Evolutionary conservation across 2,797 vertebrate genomes (phyloP), one percentile per base, ranked within the genome.

Genomic region (Tachyglossus aculeatus): DNA sequence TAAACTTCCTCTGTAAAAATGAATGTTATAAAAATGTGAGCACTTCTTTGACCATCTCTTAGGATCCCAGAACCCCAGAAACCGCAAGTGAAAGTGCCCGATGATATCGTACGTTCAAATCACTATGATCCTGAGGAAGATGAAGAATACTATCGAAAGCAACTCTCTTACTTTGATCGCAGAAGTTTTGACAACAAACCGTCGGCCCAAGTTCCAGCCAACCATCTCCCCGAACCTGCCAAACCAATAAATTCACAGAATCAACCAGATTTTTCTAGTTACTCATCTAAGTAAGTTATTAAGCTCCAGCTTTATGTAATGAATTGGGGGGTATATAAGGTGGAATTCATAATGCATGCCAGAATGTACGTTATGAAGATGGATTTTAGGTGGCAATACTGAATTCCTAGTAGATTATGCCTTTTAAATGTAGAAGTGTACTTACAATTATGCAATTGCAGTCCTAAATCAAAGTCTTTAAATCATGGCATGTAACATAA

Each of bases 91-190:
- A 97, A 96, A 84, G 91, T 95, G 2, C 89, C 94, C 38, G 96
- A 98, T 71, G 97, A 98, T 34, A 88, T 95, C 1, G 88, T 95
- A 43, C 96, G 96, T 36, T 88, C 96, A 44, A 98, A 98, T 82
- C 96, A 97, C 77, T 98, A 98, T 1, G 96, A 98, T 73, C 95
- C 94, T 0, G 96, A 99, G 41, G 97, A 99, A 45, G 98, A 99
- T 19, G 97, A 99, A 75, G 97, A 99, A 50, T 97, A 97, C 68
- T 99, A 99, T 61, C 95, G 96, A 54, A 99, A 98, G 75, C 98
- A 99, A 90, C 92, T 99, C 78, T 98, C 98, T 0, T 98, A 96
- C 88, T 99, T 99, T 37, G 96, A 98, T 71, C 95, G 97, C 19
- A 94, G 97, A 52, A 97, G 93, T 86, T 98, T 97, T 41, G 98